Evolutionary conservation across 2,797 vertebrate species (phyloP), one percentile per base, ranked within the genome.

Genomic region (Apodemus agrarius): DNA sequence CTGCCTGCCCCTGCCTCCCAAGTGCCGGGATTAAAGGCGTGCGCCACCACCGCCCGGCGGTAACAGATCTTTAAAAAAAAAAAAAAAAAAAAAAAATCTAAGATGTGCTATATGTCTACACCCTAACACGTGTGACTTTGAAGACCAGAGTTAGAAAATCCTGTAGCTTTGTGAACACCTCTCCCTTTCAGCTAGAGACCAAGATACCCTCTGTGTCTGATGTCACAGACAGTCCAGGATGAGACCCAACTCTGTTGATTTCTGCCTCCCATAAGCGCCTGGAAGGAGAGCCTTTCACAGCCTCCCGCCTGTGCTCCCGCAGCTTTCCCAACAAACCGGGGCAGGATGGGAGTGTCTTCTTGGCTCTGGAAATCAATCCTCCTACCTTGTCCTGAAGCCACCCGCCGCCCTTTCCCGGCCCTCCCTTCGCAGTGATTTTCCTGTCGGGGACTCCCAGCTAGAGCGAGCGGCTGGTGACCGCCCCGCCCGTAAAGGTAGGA

Each of bases 261-360:
- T 76, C 67, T 31, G 82, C 82, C 14, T 46, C 92, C 65, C 0
- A 26, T 59, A 84, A 59, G 37, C 8, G 65, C 81, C n/a, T 63
- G 37, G 65, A 72, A 52, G 8, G 22, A 69, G 37, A 54, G 54
- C 22, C 57, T 65, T 34, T 67, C 0, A 76, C 46, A 57, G 29
- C 89, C 91, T 82, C 85, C 75, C 31, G n/a, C 46, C 52, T 80
- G 83, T 29, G 59, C 87, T 93, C 29, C 74, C 16, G 72, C 90
- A 72, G 94, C 65, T 93, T 96, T 83, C 81, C 92, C 37, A 90
- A 90, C 87, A 89, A 67, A 67, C 85, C 88, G 0, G 65, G 93
- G 92, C 29, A 75, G 88, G 89, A 89, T 91, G 96, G 97, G 96
- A 97, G 96, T 97, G 97, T 94, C 93, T 90, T 95, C 78, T 92